phyloP scores from a whole-genome alignment of 2,888 invertebrate genomes.

The Cheilosia pagana region DNA sequence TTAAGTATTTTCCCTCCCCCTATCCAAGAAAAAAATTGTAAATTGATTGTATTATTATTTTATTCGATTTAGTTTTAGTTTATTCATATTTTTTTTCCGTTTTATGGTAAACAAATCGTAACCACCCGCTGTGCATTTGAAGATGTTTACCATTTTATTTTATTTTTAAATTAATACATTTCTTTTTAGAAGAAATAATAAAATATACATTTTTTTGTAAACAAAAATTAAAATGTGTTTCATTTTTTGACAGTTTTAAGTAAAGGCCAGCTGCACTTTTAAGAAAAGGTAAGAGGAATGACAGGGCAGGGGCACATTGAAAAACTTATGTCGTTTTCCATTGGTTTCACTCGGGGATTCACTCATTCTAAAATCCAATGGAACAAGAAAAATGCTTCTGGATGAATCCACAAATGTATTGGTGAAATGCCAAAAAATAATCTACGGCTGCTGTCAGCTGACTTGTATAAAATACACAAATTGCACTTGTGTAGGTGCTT shows the following conservation, averaged over 20 bases:
- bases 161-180: constrained; percentile 51
- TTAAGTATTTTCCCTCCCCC: constrained; percentile 56
- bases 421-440: too few relatives aligned
- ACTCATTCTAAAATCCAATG: too few relatives aligned
- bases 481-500: too few relatives aligned
- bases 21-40: constrained; percentile 53
- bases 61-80: constrained; percentile 44
- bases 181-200: constrained; percentile 62
- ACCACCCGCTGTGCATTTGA: constrained; percentile 67
- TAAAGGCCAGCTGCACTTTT: too few relatives aligned
- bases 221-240: constrained; percentile 22
- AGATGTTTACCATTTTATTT: constrained; percentile 64
- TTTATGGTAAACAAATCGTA: constrained; percentile 41
- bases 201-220: constrained; percentile 70
- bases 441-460: too few relatives aligned
- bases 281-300: too few relatives aligned
- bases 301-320: too few relatives aligned
- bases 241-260: background rate
- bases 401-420: too few relatives aligned
- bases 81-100: constrained; percentile 38
- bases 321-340: too few relatives aligned
- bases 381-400: too few relatives aligned
- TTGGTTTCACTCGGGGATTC: too few relatives aligned
- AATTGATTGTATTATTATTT: constrained; percentile 70
- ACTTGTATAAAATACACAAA: too few relatives aligned